These are phyloP conservation scores for Chionomys nivalis DNA, from an alignment of 2,113 vertebrate species.

Conservation along the genomic window DNA sequence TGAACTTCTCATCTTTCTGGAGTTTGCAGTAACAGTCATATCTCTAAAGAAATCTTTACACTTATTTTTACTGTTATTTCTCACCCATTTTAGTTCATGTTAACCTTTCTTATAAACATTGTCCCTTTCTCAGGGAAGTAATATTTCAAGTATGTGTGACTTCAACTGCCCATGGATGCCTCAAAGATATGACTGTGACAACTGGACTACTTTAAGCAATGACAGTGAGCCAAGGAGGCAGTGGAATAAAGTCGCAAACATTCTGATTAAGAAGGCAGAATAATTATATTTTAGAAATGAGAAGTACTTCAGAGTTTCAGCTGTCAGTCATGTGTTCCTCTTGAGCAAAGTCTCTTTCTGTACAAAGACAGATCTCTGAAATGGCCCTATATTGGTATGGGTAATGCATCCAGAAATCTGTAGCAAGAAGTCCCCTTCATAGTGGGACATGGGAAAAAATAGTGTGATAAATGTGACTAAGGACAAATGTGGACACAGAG, in stretches of 20 bases:
- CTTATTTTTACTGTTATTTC: too few relatives aligned
- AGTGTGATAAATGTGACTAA: neutral
- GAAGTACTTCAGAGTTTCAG: neutral
- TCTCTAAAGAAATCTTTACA: neutral
- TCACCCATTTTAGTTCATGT: too few relatives aligned
- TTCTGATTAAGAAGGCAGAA: neutral
- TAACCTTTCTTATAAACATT: too few relatives aligned
- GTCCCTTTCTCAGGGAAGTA: too few relatives aligned
- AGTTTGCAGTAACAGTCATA: neutral
- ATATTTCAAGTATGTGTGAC: neutral
- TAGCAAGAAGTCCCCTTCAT: neutral
- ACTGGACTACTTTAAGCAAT: neutral
- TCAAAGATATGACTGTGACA: neutral
- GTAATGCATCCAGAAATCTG: neutral
- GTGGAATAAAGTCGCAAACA: neutral
- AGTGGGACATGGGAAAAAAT: neutral
- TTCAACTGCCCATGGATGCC: fast-evolving
- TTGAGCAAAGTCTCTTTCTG: neutral
- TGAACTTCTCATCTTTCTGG: neutral
- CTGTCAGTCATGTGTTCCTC: neutral
- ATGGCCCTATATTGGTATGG: neutral
- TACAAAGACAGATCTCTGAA: neutral
- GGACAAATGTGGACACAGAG: neutral
- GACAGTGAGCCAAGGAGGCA: neutral
- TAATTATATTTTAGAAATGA: neutral